Evolutionary conservation across 2,888 invertebrate genomes (phyloP), one percentile per base, ranked within the genome.

Genomic region (Pseudococcus longispinus): DNA sequence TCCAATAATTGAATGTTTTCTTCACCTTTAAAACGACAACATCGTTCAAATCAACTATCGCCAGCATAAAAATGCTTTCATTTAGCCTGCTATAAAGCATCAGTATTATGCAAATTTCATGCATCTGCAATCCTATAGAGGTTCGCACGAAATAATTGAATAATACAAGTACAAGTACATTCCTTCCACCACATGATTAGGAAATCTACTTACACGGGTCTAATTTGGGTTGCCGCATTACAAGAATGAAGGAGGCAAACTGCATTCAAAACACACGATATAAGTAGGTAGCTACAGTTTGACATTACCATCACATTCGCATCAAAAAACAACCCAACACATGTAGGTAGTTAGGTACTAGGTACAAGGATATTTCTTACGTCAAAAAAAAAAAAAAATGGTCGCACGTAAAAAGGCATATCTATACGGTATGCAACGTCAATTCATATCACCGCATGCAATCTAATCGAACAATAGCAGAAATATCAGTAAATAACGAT

Each of bases 401-500:
- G 4, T 60, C 23, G 60, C 23, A 9, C 23, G 23, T 60, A 23
- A 60, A 60, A 60, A 60, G 23, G 8, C 11, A 60, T 60, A 0
- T 9, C 60, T 11, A 55, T 2, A 8, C 55, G 9, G 23, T 60
- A 60, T 60, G 60, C 23, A 60, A 60, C 23, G 60, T 60, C 23
- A 60, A 60, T 60, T 20, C 60, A 23, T 60, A 60, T 60, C 60
- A 60, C 60, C 60, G 60, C 60, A 60, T 60, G 60, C 60, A 60
- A 60, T 60, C 60, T 23, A 60, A 60, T 60, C 60, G 23, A 60
- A 60, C 60, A 60, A 60, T 60, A 11, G 60, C 13, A 23, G 23
- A 60, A 60, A 60, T 60, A 60, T 60, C 60, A 60, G 60, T 60
- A 60, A 60, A 60, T 60, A 60, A 60, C 60, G 60, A 60, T 60